Percentiles rank a stretch among this genome's conserved stretches.
These are phyloP conservation scores for Phengaris alcon DNA, from an alignment of 2,888 invertebrate species.

Conservation along the genomic window DNA sequence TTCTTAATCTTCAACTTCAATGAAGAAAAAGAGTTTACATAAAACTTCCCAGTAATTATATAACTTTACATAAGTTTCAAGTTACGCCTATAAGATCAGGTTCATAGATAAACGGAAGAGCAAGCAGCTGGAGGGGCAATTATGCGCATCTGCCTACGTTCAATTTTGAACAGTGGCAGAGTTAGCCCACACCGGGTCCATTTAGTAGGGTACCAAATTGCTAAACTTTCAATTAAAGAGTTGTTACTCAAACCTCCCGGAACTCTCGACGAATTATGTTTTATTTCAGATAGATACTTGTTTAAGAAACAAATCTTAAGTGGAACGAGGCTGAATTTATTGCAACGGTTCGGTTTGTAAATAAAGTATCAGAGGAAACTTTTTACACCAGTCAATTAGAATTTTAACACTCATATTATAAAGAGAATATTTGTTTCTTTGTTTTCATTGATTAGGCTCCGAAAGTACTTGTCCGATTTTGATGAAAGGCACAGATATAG, in stretches of 20 bases:
- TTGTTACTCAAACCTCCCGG: slow-evolving; percentile 77
- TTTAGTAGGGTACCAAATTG: slow-evolving; percentile 77
- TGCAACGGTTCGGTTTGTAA: background rate
- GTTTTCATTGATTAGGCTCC: too few relatives aligned
- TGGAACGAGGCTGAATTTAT: slow-evolving; percentile 43
- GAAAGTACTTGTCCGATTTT: too few relatives aligned
- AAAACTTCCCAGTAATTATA: slow-evolving; percentile 8
- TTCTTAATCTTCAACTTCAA: background rate
- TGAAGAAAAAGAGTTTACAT: background rate
- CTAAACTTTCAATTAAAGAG: slow-evolving; percentile 80
- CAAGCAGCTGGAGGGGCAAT: slow-evolving; percentile 76
- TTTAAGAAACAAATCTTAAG: slow-evolving; percentile 61
- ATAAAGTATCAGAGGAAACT: background rate
- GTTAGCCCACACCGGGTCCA: slow-evolving; percentile 69
- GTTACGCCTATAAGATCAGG: slow-evolving; percentile 40
- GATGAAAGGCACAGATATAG: background rate
- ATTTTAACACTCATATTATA: background rate
- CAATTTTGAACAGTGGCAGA: slow-evolving; percentile 76
- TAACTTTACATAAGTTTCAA: slow-evolving; percentile 11
- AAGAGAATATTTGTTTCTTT: too few relatives aligned
- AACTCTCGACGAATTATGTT: slow-evolving; percentile 70
- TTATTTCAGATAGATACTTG: slow-evolving; percentile 71
- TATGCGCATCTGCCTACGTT: slow-evolving; percentile 79
- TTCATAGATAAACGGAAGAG: slow-evolving; percentile 68
- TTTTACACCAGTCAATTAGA: background rate